phyloP scores from a whole-genome alignment of 2,888 invertebrate genomes.

The Perizoma flavofasciatum region DNA sequence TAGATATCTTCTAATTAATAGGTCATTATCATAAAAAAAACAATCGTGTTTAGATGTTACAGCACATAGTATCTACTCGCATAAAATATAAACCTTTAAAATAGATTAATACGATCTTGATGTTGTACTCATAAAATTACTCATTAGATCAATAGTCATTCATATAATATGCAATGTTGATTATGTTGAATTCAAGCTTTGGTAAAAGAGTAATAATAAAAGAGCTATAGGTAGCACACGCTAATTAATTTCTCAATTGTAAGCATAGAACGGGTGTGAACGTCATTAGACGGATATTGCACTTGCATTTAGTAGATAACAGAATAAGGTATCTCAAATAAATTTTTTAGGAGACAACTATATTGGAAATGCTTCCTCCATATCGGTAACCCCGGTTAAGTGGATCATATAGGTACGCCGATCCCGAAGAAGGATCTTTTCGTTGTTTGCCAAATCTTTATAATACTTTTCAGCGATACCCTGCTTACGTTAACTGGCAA shows the following conservation, averaged over 20 bases:
- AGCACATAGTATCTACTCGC: conserved; percentile 31
- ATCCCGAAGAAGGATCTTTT: no score
- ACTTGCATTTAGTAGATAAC: no score
- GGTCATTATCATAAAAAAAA: conserved; percentile 29
- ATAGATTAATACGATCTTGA: conserved; percentile 33
- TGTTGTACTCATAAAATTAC: conserved; percentile 30
- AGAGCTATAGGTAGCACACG: conserved; percentile 11
- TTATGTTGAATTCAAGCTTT: conserved; percentile 32
- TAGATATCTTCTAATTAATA: conserved; percentile 28
- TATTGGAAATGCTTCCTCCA: no score
- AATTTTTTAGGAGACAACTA: no score
- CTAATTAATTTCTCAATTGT: background rate
- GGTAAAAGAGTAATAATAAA: conserved; percentile 7
- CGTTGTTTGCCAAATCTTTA: no score
- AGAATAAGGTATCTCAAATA: no score
- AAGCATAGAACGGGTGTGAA: background rate
- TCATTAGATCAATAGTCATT: conserved; percentile 19
- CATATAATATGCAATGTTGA: conserved; percentile 29
- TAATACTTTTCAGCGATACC: no score
- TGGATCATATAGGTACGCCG: no score
- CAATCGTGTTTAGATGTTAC: conserved; percentile 33
- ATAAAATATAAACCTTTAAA: conserved; percentile 30
- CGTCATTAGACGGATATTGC: no score
- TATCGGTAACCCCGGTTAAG: no score
- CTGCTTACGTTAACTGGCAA: no score